These are phyloP conservation scores for Chymomyza procnemis DNA, from an alignment of 2,888 invertebrate species.

Conservation along the genomic window DNA sequence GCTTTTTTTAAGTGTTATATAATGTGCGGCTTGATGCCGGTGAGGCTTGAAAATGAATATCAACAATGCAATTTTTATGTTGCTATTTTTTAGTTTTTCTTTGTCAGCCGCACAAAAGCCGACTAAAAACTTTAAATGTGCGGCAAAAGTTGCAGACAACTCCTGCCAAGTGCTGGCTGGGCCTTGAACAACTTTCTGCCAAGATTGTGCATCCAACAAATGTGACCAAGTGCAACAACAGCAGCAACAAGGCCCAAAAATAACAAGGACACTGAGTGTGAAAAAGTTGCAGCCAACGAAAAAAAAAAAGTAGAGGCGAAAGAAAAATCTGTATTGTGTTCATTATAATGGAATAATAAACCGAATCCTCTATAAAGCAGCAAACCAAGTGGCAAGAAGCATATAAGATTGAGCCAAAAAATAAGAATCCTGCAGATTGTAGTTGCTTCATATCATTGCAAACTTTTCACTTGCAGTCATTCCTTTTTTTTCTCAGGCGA, in stretches of 20 bases:
- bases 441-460: conserved; percentile 27
- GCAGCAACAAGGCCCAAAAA: background rate
- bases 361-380: conserved; percentile 40
- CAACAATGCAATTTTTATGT: conserved; percentile 73
- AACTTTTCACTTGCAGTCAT: conserved; percentile 20
- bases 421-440: background rate
- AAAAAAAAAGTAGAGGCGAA: background rate
- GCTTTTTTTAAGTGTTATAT: conserved; percentile 16
- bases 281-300: background rate
- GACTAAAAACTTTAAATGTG: conserved; percentile 55
- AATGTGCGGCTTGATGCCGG: conserved; percentile 19
- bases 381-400: background rate
- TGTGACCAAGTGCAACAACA: background rate
- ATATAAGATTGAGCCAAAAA: background rate
- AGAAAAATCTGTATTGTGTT: conserved; percentile 64
- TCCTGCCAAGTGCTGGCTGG: conserved; percentile 17
- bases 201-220: background rate
- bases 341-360: conserved; percentile 71
- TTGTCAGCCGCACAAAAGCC: conserved; percentile 38
- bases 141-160: conserved; percentile 52
- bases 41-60: conserved; percentile 72
- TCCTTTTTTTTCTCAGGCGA: background rate
- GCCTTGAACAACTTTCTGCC: background rate
- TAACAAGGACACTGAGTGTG: background rate
- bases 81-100: conserved; percentile 31